Conservation (phyloP, 2,797 vertebrate genomes). For the Malacoctenus gilli region DNA sequence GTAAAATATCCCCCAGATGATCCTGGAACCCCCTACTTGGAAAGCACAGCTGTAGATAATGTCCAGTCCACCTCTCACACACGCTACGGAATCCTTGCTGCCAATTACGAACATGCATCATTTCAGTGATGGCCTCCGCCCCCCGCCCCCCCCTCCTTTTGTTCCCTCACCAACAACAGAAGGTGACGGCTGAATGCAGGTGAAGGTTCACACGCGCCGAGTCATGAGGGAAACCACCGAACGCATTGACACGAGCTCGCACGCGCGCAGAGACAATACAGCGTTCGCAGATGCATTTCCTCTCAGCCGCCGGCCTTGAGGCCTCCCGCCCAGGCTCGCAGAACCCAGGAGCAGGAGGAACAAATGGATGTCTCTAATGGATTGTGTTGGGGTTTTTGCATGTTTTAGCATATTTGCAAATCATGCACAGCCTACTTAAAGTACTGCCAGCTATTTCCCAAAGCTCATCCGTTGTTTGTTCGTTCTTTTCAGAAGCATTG, state of each 20-base stretch:
- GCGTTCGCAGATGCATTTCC: slow-evolving; percentile 15
- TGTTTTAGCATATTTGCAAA: slow-evolving; percentile 48
- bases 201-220: slow-evolving; percentile 15
- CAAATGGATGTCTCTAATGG: slow-evolving; percentile 29
- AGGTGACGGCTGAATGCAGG: slow-evolving; percentile 26
- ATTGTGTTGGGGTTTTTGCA: slow-evolving; percentile 17
- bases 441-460: slow-evolving; percentile 4
- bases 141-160: slow-evolving; percentile 6
- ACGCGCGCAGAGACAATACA: slow-evolving; percentile 1
- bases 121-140: slow-evolving; percentile 33
- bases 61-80: slow-evolving; percentile 17
- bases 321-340: slow-evolving; percentile 28
- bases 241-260: slow-evolving; percentile 3
- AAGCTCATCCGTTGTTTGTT: background rate
- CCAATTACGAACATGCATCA: slow-evolving; percentile 59
- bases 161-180: slow-evolving; percentile 31
- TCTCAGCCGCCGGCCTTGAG: slow-evolving; percentile 24
- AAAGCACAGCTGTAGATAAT: slow-evolving; percentile 17
- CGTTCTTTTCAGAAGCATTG: background rate
- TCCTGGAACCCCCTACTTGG: too few species aligned
- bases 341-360: slow-evolving; percentile 35
- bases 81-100: slow-evolving; percentile 22
- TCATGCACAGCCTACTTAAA: slow-evolving; percentile 4
- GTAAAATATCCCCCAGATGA: too few species aligned
- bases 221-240: slow-evolving; percentile 17